Percentiles rank a stretch among this genome's conserved stretches.
Conservation (phyloP, 2,113 vertebrate species). For the Cinclus cinclus region DNA sequence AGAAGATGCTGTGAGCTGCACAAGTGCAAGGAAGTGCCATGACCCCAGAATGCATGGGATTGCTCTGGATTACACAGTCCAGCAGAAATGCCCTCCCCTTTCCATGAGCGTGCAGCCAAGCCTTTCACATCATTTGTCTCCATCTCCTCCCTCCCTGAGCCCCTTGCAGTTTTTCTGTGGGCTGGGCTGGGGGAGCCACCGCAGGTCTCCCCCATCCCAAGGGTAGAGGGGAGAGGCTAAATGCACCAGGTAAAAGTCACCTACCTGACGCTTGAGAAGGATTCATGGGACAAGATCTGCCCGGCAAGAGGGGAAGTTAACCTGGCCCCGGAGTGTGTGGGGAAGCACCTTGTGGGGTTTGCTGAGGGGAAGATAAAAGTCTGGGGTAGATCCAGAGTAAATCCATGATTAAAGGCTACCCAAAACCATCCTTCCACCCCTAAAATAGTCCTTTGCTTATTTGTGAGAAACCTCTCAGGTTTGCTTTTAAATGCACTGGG, state of each 20-base stretch:
- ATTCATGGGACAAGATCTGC: background rate
- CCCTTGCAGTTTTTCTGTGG: background rate
- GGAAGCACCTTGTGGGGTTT: background rate
- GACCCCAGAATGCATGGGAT: fast-evolving
- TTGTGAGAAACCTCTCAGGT: background rate
- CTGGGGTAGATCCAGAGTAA: background rate
- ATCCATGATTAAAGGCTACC: background rate
- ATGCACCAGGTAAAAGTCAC: background rate
- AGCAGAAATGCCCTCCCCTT: background rate
- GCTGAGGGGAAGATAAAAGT: background rate
- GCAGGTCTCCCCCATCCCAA: background rate
- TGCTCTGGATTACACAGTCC: background rate
- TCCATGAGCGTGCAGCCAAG: background rate
- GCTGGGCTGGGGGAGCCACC: background rate
- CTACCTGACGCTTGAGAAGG: fast-evolving
- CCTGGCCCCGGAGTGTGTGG: background rate
- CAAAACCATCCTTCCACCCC: background rate
- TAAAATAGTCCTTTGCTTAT: background rate
- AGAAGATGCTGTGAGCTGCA: background rate
- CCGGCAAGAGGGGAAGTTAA: background rate
- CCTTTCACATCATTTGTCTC: fast-evolving
- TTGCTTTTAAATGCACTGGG: background rate
- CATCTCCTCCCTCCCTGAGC: fast-evolving
- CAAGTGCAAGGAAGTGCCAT: fast-evolving
- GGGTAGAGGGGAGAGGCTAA: background rate